Conservation (phyloP, 2,888 invertebrate species). For the Luperina testacea region DNA sequence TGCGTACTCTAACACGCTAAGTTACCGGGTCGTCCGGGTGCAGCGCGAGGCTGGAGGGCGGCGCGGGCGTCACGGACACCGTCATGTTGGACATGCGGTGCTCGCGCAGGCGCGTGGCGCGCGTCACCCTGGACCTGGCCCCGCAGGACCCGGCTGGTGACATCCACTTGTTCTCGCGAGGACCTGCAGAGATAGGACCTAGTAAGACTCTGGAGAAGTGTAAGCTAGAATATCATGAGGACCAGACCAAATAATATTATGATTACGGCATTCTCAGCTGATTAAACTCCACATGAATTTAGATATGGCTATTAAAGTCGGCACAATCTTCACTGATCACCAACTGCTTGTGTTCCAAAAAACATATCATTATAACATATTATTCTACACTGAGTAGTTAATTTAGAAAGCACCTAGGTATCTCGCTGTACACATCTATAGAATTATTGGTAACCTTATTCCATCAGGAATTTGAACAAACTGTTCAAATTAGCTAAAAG, state of each 20-base stretch:
- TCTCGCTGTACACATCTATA: neutral
- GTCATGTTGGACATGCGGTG: conserved; percentile 90
- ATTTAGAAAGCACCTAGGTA: neutral
- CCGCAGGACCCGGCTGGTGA: conserved; percentile 82
- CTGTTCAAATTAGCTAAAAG: neutral
- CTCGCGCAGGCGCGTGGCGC: conserved; percentile 85
- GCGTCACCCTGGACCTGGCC: conserved; percentile 79
- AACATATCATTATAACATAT: no score
- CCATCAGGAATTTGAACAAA: neutral
- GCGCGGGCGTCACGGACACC: conserved; percentile 87
- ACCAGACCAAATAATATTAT: neutral
- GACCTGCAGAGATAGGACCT: conserved; percentile 71
- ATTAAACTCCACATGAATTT: neutral
- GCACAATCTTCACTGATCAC: neutral
- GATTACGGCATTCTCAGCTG: neutral
- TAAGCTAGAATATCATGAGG: neutral
- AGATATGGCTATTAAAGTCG: neutral
- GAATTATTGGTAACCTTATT: no score
- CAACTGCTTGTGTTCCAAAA: neutral
- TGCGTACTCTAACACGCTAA: neutral
- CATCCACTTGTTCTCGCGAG: conserved; percentile 89
- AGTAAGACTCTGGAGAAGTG: neutral
- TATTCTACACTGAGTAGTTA: neutral
- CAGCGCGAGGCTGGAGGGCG: conserved; percentile 69
- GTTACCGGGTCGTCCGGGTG: conserved; percentile 80